These are phyloP conservation scores for Sciaenops ocellatus DNA, from an alignment of 2,797 vertebrate species.

Conservation along the genomic window DNA sequence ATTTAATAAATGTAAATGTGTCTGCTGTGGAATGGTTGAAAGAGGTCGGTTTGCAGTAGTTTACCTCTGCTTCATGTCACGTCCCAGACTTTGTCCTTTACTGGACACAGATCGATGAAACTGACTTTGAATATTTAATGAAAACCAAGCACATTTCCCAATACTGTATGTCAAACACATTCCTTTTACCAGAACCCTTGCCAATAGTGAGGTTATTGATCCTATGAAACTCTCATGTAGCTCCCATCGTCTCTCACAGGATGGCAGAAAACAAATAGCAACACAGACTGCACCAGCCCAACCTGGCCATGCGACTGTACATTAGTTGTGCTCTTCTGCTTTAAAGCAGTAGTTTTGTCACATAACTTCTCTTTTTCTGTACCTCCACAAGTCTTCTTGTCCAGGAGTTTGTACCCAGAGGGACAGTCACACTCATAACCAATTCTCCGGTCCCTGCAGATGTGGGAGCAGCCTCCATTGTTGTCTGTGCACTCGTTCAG, in stretches of 20 bases:
- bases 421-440: conserved; percentile 96
- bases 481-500: conserved; percentile 93
- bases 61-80: neutral
- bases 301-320: neutral
- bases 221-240: neutral
- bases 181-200: neutral
- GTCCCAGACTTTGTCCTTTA: neutral
- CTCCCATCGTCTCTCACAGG: neutral
- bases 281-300: neutral
- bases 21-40: neutral
- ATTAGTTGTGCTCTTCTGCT: neutral
- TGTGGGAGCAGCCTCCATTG: conserved; percentile 97
- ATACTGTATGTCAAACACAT: neutral
- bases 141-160: neutral
- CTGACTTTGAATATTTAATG: neutral
- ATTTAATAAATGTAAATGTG: neutral
- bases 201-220: neutral
- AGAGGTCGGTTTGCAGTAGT: neutral
- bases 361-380: conserved; percentile 59
- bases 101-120: neutral
- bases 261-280: neutral
- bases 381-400: conserved; percentile 98
- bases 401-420: conserved; percentile 93
- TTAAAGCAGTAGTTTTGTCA: neutral
- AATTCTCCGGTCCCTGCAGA: conserved; percentile 93